Percentiles rank a stretch among this genome's conserved stretches.
These are phyloP conservation scores for Dioctria rufipes DNA, from an alignment of 2,888 invertebrate genomes.

Conservation along the genomic window DNA sequence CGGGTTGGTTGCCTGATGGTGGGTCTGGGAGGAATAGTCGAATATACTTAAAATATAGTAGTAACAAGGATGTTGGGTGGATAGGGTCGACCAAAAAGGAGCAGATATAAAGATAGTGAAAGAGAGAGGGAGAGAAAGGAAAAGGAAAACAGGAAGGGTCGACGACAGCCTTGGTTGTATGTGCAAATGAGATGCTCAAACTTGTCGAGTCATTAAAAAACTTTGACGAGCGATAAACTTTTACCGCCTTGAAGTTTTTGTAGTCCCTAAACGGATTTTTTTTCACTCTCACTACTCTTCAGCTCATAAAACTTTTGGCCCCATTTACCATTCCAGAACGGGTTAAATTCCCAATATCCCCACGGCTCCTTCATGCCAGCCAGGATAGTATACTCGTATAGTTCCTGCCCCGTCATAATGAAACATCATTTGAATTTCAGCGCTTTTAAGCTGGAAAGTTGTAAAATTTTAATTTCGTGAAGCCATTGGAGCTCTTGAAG, in stretches of 20 bases:
- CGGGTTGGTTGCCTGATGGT: background rate
- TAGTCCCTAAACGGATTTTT: constrained; percentile 39
- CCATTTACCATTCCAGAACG: background rate
- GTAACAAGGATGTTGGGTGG: too few species aligned
- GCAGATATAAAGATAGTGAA: background rate
- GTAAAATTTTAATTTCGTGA: constrained; percentile 47
- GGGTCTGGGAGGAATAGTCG: too few species aligned
- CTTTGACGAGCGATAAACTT: constrained; percentile 55
- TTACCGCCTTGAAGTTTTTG: constrained; percentile 52
- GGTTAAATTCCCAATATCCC: background rate
- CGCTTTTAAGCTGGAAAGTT: constrained; percentile 20
- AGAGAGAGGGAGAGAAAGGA: background rate
- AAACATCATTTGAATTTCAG: constrained; percentile 43
- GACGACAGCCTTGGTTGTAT: background rate
- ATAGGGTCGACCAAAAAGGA: too few species aligned
- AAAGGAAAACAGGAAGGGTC: background rate
- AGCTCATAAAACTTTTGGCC: constrained; percentile 4
- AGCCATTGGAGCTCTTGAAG: background rate
- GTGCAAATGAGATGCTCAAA: constrained; percentile 47
- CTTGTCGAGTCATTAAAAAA: constrained; percentile 57
- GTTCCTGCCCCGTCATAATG: constrained; percentile 32
- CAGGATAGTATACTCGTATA: background rate
- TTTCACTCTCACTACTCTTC: background rate
- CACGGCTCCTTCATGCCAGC: background rate
- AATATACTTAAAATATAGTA: background rate